Base-by-base conservation (phyloP, 2,888 invertebrate species). In the Watsonalla binaria region DNA sequence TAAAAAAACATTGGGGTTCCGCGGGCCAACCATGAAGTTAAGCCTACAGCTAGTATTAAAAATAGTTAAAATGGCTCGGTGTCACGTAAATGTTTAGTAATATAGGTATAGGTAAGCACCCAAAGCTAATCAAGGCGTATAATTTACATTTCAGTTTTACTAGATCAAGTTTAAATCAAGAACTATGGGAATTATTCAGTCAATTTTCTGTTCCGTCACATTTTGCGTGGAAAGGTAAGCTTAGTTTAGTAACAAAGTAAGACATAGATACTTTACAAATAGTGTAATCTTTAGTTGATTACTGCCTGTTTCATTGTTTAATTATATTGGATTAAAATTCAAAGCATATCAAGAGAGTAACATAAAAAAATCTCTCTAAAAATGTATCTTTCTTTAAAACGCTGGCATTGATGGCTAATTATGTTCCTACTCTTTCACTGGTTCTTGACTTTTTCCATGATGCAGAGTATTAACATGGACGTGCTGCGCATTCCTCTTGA, bases 161-260 rank as follows among this genome's bases (percentile, higher is more conserved):
- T 42, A 42, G 13, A 14, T 47, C 37, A 53, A 33, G 45, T 51
- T 48, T 13, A 51, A 54, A 51, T 39, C 54, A 58, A 45, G 52
- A 54, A 65, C 54, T 39, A 87, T 88, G 88, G 89, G 89, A 53
- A 59, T 85, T 53, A 64, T 89, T 60, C 86, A 86, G 56, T 89
- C 89, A 0, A 59, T 88, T 54, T 74, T 84, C 59, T 88, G 87
- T 68, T 83, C 87, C 33, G 54, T 82, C 51, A 80, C 82, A 58
- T 86, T 88, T 62, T 89, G 89, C 61, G 65, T 82, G 4, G 89
- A 89, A 78, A 83, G 89, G 89, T 89, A 67, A 68, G 55, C 54
- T 14, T 9, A 6, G 35, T 50, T 49, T 46, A 48, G 46, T 33
- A 45, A 42, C 24, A 24, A 24, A 24, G 24, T 24, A 24, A 4